Percentiles rank a stretch among this genome's conserved stretches.
Conservation (phyloP, 2,797 vertebrate species). For the Acropternis orthonyx region DNA sequence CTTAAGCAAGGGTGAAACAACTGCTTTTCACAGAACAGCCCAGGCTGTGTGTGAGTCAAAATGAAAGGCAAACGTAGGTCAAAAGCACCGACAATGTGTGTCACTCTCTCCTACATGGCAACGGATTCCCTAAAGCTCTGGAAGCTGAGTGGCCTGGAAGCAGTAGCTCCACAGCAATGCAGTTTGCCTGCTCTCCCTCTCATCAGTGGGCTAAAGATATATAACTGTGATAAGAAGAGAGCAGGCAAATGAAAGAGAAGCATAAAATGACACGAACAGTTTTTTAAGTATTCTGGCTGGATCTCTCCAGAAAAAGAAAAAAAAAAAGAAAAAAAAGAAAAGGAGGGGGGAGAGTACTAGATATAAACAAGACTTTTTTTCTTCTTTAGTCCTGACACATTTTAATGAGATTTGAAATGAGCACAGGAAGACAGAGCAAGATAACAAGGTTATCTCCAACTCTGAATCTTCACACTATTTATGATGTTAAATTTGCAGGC, state of each 20-base stretch:
- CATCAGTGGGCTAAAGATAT: background rate
- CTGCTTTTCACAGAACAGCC: background rate
- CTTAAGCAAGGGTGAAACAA: background rate
- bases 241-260: background rate
- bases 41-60: background rate
- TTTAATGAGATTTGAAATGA: conserved; percentile 53
- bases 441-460: conserved; percentile 48
- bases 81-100: rapidly evolving
- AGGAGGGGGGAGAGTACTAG: background rate
- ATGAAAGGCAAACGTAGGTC: background rate
- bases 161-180: background rate
- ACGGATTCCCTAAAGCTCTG: background rate
- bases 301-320: background rate
- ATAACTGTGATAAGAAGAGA: background rate
- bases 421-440: conserved; percentile 13
- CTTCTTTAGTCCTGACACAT: conserved; percentile 6
- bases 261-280: background rate
- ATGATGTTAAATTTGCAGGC: conserved; percentile 35
- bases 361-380: background rate
- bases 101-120: background rate
- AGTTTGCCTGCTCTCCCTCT: background rate
- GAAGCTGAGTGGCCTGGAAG: rapidly evolving
- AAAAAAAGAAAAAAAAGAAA: no score
- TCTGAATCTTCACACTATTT: conserved; percentile 43
- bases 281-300: background rate